Base-by-base conservation (phyloP, 2,888 invertebrate species). In the Drosophila mettleri region DNA sequence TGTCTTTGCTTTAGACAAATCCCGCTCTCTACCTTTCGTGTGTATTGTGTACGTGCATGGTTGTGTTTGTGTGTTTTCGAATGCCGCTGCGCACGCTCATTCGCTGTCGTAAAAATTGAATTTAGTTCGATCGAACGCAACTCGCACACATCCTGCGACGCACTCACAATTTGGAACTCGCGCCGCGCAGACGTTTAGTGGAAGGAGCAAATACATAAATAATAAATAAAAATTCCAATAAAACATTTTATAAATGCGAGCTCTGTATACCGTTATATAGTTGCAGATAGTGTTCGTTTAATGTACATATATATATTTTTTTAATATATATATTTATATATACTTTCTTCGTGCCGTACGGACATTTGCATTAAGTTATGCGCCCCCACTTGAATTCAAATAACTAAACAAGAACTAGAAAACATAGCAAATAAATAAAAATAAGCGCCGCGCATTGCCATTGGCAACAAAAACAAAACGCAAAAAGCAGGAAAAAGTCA, bases 181-280 rank as follows among this genome's bases (percentile, higher is more conserved):
- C 59, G 63, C 34, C 63, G 83, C 85, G 89, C 87, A 84, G 85
- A 87, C 82, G 54, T 34, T 48, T 20, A 52, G 87, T 87, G 58
- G 39, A 49, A 31, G 12, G 33, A n/a, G 9, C 7, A 36, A 39
- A 29, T 3, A 2, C 38, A 39, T 45, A 41, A 22, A 33, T 18
- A 29, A 41, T 24, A 22, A 33, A n/a, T n/a, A 38, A 5, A 0
- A 38, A 9, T 27, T 3, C 36, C 12, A n/a, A 27, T 57, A 51
- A 20, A 38, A 43, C 31, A 51, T 1, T 14, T 16, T 9, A 1
- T 2, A 38, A 38, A 52, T 52, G 16, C 18, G 5, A 48, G 9
- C 20, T 33, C 12, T 18, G 16, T 38, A 18, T 14, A 14, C 24
- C n/a, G n/a, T n/a, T 29, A 14, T 5, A 31, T 31, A 48, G 29